Percentiles rank a stretch among this genome's conserved stretches.
These are phyloP conservation scores for Chroicocephalus ridibundus DNA, from an alignment of 2,113 vertebrate genomes.

Conservation along the genomic window DNA sequence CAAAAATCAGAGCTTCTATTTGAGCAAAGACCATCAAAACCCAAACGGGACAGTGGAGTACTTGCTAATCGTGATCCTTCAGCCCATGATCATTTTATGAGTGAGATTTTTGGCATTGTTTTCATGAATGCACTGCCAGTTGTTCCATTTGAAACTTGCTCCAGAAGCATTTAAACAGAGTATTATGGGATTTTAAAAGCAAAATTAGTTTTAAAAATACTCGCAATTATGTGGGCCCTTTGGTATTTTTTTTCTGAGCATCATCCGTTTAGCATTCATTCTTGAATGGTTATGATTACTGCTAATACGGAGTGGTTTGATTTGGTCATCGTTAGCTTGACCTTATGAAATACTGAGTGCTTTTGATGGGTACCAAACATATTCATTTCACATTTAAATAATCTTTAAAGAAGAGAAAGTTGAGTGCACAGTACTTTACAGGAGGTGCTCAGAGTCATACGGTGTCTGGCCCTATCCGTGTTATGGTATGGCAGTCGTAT, in stretches of 20 bases:
- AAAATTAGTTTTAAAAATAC: slow-evolving; percentile 28
- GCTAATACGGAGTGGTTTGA: slow-evolving; percentile 14
- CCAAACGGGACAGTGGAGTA: not conserved
- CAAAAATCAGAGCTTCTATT: slow-evolving; percentile 25
- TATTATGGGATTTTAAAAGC: slow-evolving; percentile 28
- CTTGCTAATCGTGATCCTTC: slow-evolving; percentile 19
- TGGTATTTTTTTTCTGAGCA: not conserved
- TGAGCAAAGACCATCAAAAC: slow-evolving; percentile 14
- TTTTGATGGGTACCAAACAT: not conserved
- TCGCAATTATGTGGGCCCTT: slow-evolving; percentile 56
- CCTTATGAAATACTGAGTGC: not conserved
- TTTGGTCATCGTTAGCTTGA: slow-evolving; percentile 20
- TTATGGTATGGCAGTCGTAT: slow-evolving; percentile 31
- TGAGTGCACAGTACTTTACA: slow-evolving; percentile 18
- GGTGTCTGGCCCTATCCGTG: slow-evolving; percentile 21
- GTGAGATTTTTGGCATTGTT: slow-evolving; percentile 33
- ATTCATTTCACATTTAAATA: not conserved
- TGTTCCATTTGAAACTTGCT: slow-evolving; percentile 46
- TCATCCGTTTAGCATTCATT: not conserved
- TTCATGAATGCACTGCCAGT: slow-evolving; percentile 44
- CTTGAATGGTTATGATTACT: slow-evolving; percentile 1
- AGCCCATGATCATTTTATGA: slow-evolving; percentile 34
- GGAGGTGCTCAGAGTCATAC: not conserved
- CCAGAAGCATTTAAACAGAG: slow-evolving; percentile 31
- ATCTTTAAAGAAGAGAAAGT: not conserved